Base-by-base conservation (phyloP, 2,888 invertebrate species). In the Drosophila atripex region DNA sequence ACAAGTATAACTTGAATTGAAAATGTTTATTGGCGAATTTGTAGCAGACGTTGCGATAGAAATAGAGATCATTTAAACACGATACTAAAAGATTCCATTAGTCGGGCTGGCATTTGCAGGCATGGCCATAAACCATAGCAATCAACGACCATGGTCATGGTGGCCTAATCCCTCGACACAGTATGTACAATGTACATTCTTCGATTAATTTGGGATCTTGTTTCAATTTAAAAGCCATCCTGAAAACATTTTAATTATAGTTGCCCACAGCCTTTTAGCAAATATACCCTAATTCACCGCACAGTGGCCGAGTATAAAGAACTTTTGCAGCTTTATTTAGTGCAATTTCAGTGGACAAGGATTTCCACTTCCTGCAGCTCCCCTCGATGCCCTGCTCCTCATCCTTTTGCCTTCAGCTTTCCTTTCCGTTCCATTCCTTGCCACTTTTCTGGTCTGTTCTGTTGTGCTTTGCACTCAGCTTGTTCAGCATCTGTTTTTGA, bases 401-500 rank as follows among this genome's bases (percentile, higher is more conserved):
- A n/a, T 35, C 35, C 35, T 35, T 35, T 18, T 18, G 16, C 39
- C 9, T 41, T 41, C 39, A 16, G 30, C n/a, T 47, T 47, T 16
- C 35, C 28, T 28, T 28, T 28, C 28, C 28, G 45, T 45, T 35
- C 46, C 45, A 14, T 55, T 14, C n/a, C 14, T 35, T 35, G 23
- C 25, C 59, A 21, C 60, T n/a, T 46, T 59, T 18, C 60, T 32
- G 30, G 16, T 23, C 46, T 14, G 46, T 45, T 59, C 16, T 50
- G 7, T 43, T 21, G 7, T 28, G 35, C 28, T 11, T 11, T 59
- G 60, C 39, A 41, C 47, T 61, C 39, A 5, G 39, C 60, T 38
- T 61, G 63, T 38, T 23, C 63, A 18, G 63, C 63, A 64, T 64
- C 63, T 64, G 63, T 52, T 64, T 61, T 64, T 64, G 63, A 64